These are phyloP conservation scores for Hetaerina titia DNA, from an alignment of 2,888 invertebrate genomes.

Conservation along the genomic window DNA sequence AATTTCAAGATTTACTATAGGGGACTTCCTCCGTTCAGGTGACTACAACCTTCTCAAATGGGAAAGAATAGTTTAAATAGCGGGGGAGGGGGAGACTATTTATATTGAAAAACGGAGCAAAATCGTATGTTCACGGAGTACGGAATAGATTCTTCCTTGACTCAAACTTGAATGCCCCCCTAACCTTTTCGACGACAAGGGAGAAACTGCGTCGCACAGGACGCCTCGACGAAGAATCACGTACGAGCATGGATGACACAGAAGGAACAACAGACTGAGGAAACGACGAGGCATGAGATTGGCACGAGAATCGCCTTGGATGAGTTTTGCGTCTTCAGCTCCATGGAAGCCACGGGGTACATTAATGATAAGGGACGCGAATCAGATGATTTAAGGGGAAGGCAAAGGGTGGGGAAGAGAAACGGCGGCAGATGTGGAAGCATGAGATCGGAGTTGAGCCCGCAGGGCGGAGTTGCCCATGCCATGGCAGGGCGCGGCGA, in stretches of 20 bases:
- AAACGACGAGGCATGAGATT: conserved; percentile 14
- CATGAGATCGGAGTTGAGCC: not conserved
- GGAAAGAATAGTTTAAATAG: too few relatives aligned
- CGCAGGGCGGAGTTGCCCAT: not conserved
- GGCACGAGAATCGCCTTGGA: conserved; percentile 28
- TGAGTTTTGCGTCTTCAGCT: conserved; percentile 33
- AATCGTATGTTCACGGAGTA: too few relatives aligned
- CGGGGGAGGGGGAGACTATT: too few relatives aligned
- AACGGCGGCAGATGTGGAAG: not conserved
- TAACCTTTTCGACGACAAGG: too few relatives aligned
- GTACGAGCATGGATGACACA: not conserved
- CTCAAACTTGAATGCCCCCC: too few relatives aligned
- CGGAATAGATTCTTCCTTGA: too few relatives aligned
- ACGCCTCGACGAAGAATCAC: not conserved
- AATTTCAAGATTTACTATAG: too few relatives aligned
- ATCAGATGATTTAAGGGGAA: conserved; percentile 55
- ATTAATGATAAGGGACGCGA: not conserved
- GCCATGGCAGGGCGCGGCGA: not conserved
- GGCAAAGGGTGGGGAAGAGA: not conserved
- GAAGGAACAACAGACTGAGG: not conserved
- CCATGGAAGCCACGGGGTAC: not conserved
- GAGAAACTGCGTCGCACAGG: not conserved
- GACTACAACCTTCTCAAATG: too few relatives aligned
- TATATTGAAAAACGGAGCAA: too few relatives aligned
- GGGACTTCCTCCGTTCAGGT: too few relatives aligned